Evolutionary conservation across 2,113 vertebrate genomes (phyloP), one percentile per base, ranked within the genome.

Genomic region (Pantherophis guttatus): DNA sequence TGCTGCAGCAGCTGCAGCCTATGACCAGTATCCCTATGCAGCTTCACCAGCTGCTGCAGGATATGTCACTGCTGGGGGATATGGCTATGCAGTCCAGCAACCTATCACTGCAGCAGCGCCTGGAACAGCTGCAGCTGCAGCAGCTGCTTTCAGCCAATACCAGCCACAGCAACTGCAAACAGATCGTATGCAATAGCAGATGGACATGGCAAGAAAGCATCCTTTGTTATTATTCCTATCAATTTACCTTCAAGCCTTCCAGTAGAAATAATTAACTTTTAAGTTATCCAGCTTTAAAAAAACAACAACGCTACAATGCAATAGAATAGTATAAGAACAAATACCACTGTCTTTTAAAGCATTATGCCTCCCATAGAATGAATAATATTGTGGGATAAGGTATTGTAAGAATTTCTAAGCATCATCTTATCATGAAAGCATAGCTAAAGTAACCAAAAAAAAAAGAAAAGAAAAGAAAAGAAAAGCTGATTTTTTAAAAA

Each of bases 151-250:
- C 0, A 98, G 98, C 94, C 99, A 99, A 96, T 99, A 99, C 96
- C 99, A 99, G 97, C 99, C 99, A 53, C 99, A 99, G 97, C 99
- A 99, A 97, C 98, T 99, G 98, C 99, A 99, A 94, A 98, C 99
- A 0, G 99, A 99, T 96, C 98, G 99, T 87, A 99, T 99, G 99
- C 99, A 99, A 98, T 99, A 99, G 97, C 98, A 96, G 96, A 96
- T 89, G 97, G 98, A 97, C 96, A 94, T 88, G 88, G 2, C 92
- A 97, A 94, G 97, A 94, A 96, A 96, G 95, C 92, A 94, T 93
- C 94, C 89, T 59, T 19, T 92, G 94, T 91, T 93, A 93, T 95
- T 97, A 96, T 95, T 95, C 94, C 95, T 62, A 65, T 86, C 53
- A 24, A 95, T 95, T 96, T 93, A 95, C 91, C 92, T 95, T 95